Evolutionary conservation across 2,113 vertebrate genomes (phyloP), one percentile per base, ranked within the genome.

Genomic region (Thomomys bottae): DNA sequence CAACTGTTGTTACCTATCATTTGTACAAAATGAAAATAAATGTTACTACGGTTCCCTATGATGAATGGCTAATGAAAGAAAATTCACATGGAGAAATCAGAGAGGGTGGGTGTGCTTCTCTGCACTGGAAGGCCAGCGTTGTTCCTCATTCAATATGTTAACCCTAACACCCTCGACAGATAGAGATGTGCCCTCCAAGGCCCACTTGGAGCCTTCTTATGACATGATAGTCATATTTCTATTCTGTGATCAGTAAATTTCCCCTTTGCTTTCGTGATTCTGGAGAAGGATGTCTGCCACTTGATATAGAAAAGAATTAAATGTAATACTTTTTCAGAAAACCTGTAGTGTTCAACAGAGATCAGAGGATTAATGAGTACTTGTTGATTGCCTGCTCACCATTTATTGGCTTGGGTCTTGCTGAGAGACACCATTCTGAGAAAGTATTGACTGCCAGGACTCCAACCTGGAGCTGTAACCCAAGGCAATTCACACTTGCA

Each of bases 401-500:
- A 94, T 72, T 81, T 94, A 94, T 21, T 91, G 88, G 71, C 81
- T 88, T 64, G 57, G 57, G 67, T 82, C 84, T 94, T 92, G 54
- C 79, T 93, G 88, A 71, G 85, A 94, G 78, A 77, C 34, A 49
- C 32, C 71, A 90, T 68, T 49, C 72, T 92, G 79, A 49, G 76
- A 86, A 96, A 94, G 89, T 92, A 92, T 49, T 67, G 94, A 93
- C 83, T 86, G 91, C 34, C 45, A 68, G 83, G 94, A 86, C 26
- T 80, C 84, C 83, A 94, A 34, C 81, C 36, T 87, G 87, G 59
- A 93, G 82, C 84, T 71, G 49, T 82, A 83, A 89, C 76, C 34
- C 49, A 40, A 90, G 90, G 86, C 76, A 96, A 94, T 90, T 97
- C 94, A 96, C 92, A 94, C 86, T 86, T 86, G 23, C 10, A 88